Conservation (phyloP, 2,113 vertebrate species). For the Neopipo cinnamomea region DNA sequence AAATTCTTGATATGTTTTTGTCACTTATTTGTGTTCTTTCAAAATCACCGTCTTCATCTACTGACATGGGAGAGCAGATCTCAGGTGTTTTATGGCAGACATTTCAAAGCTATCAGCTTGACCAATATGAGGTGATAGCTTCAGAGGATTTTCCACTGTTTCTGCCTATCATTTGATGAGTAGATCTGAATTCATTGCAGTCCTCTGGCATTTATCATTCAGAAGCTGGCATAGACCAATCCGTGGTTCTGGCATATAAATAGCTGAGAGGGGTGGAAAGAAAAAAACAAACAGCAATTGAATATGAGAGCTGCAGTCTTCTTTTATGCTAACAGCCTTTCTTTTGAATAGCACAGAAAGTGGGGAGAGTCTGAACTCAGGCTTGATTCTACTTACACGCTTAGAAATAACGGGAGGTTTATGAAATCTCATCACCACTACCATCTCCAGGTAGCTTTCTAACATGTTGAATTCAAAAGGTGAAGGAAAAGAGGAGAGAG, state of each 20-base stretch:
- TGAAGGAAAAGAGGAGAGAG: background rate
- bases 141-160: background rate
- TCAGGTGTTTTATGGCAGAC: background rate
- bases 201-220: background rate
- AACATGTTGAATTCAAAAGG: background rate
- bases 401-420: background rate
- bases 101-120: background rate
- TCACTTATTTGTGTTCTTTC: background rate
- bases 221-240: background rate
- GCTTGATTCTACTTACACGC: fast-evolving
- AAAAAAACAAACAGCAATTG: background rate
- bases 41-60: background rate
- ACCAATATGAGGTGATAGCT: background rate
- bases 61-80: background rate
- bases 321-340: background rate
- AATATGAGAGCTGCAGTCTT: background rate
- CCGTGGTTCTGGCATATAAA: background rate
- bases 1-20: background rate
- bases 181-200: background rate
- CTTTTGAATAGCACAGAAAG: background rate
- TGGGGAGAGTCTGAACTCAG: background rate
- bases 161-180: background rate
- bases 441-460: background rate
- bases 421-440: background rate
- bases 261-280: background rate